These are phyloP conservation scores for Porites divaricata DNA, from an alignment of 92 coral and sea anemone genomes.

Conservation along the genomic window DNA sequence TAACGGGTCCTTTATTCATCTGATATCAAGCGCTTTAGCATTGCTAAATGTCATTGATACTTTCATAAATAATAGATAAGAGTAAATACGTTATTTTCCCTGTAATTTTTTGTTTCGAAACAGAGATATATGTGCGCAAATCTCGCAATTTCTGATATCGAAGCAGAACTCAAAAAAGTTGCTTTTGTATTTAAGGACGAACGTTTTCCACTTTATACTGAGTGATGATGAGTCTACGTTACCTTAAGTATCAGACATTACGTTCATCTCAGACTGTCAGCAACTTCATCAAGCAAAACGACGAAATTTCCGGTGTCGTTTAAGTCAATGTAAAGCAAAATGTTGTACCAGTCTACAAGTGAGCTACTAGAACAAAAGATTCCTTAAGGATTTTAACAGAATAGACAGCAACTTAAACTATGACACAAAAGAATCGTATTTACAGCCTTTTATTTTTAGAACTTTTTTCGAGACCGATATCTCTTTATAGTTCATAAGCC, in stretches of 20 bases:
- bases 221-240: too few relatives aligned
- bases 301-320: too few relatives aligned
- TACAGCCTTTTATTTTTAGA: constrained; percentile 24
- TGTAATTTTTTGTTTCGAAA: background rate
- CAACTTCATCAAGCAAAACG: too few relatives aligned
- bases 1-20: constrained; percentile 30
- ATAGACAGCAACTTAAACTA: background rate
- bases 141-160: background rate
- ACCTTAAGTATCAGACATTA: too few relatives aligned
- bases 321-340: too few relatives aligned
- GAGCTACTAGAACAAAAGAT: background rate
- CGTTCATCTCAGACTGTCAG: too few relatives aligned
- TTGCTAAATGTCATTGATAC: constrained; percentile 41
- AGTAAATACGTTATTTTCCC: background rate
- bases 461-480: background rate
- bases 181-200: background rate
- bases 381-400: background rate
- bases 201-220: background rate
- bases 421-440: constrained; percentile 47
- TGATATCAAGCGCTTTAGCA: background rate
- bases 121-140: background rate
- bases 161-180: background rate
- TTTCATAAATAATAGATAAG: constrained; percentile 28
- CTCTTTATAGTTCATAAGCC: background rate
- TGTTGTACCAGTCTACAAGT: background rate